A percentile compares a stretch with the other conserved stretches of the same genome.
These are phyloP conservation scores for Calonectris borealis DNA, from an alignment of 2,113 vertebrate genomes.

Conservation along the genomic window DNA sequence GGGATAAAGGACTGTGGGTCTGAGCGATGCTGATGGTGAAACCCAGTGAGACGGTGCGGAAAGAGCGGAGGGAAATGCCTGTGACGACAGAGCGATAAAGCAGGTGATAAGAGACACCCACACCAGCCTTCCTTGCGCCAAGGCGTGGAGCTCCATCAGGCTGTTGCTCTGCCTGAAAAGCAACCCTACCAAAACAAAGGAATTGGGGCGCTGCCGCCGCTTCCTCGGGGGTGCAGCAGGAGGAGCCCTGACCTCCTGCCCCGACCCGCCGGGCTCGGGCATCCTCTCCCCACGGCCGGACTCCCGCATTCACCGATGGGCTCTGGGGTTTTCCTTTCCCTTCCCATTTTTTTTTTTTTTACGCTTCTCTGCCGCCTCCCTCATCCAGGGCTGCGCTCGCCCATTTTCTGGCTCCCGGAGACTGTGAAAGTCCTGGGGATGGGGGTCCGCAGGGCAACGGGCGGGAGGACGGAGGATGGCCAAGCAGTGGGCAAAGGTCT, in stretches of 20 bases:
- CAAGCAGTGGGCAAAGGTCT: not conserved
- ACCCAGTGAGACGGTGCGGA: rapidly evolving
- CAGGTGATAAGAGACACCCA: not conserved
- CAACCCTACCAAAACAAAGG: not conserved
- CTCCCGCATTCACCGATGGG: not conserved
- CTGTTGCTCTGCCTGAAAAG: not conserved
- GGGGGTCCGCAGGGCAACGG: not conserved
- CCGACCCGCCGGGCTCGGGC: not conserved
- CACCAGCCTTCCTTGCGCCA: not conserved
- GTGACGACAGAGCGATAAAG: not conserved
- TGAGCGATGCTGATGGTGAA: not conserved
- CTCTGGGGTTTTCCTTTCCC: not conserved
- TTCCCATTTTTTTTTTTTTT: not conserved
- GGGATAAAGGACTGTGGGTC: not conserved
- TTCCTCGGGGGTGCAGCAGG: not conserved
- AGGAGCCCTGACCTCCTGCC: not conserved
- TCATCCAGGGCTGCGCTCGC: not conserved
- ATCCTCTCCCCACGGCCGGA: rapidly evolving
- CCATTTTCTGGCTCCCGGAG: not conserved
- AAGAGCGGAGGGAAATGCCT: not conserved
- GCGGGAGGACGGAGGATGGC: not conserved
- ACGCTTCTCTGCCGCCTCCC: not conserved
- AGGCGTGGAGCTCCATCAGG: not conserved
- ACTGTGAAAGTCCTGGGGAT: not conserved
- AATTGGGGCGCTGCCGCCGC: rapidly evolving